These are phyloP conservation scores for Trinectes maculatus DNA, from an alignment of 2,113 vertebrate genomes.

Conservation along the genomic window DNA sequence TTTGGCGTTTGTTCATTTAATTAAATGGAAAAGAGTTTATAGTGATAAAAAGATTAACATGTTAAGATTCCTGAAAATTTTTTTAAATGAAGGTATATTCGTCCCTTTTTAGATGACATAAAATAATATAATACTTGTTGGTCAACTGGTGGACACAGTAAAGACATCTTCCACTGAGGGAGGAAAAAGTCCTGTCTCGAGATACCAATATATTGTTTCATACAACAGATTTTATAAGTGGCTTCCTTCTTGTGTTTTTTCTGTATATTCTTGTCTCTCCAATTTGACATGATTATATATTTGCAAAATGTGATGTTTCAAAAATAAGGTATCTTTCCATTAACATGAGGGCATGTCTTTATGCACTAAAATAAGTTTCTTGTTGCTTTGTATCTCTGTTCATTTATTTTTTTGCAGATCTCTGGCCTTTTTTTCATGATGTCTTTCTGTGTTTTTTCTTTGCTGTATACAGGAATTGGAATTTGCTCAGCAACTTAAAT, in stretches of 20 bases:
- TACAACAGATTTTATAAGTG: conserved; percentile 33
- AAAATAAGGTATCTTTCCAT: conserved; percentile 64
- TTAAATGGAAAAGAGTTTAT: conserved; percentile 15
- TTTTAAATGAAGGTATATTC: too few relatives aligned
- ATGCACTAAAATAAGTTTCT: conserved; percentile 77
- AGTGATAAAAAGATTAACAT: not conserved
- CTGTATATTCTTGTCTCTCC: conserved; percentile 17
- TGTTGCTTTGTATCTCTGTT: conserved; percentile 60
- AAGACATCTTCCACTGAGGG: conserved; percentile 32
- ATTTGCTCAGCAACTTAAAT: conserved; percentile 62
- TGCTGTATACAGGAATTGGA: conserved; percentile 62
- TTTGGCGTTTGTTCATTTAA: conserved; percentile 20
- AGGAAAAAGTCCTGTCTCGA: conserved; percentile 10
- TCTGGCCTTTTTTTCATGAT: conserved; percentile 10
- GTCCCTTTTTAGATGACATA: not conserved
- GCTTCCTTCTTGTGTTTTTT: conserved; percentile 30
- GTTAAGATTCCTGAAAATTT: conserved; percentile 17
- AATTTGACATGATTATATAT: conserved; percentile 38
- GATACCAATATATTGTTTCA: conserved; percentile 41
- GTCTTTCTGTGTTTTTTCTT: conserved; percentile 39
- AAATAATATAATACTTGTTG: conserved; percentile 35
- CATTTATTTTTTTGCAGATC: conserved; percentile 35
- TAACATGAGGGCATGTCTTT: conserved; percentile 68
- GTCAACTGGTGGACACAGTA: conserved; percentile 63
- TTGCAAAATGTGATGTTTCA: conserved; percentile 60